Base-by-base conservation (phyloP, 53 echinoderm and acorn worm genomes). In the Actinopyga echinites region DNA sequence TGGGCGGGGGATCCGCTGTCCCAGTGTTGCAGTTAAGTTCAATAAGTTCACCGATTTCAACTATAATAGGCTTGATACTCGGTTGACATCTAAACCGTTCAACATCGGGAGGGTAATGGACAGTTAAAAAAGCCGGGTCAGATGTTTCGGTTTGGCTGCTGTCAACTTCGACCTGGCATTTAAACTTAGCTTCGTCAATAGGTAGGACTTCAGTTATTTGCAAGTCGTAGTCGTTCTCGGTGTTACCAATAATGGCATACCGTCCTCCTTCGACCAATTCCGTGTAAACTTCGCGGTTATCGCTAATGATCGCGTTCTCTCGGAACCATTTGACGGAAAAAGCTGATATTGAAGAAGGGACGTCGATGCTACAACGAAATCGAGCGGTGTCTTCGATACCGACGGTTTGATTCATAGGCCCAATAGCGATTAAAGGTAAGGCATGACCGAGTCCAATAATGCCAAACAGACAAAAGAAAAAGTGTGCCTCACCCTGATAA, bases 141-240 rank as follows among this genome's bases (percentile, higher is more conserved):
- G 80, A 60, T 35, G 28, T 28, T 8, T 24, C 44, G 9, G 40
- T 40, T 10, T 23, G 20, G 19, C 80, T 61, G n/a, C 80, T 57
- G 10, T 33, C 33, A 12, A 59, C 33, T 21, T 20, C 59, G 21
- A 57, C 80, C 37, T 80, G 59, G 38, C 80, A 80, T 60, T 23
- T 22, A 0, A 80, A 80, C 13, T 19, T n/a, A 6, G 60, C 80
- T n/a, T 38, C 80, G 62, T 80, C 80, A 38, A 58, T 59, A 1
- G 61, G 36, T 61, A 35, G 30, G 40, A 61, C 61, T 31, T 61
- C 80, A 21, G 34, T 58, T 24, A 80, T 80, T 33, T 80, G 80
- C 62, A 80, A 61, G 42, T 58, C 42, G 37, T 31, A 60, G 36
- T 80, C 80, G 60, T 61, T 36, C 3, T 80, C 40, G 11, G 61